Evolutionary conservation across 2,888 invertebrate genomes (phyloP).

Genomic region (Acanthosoma haemorrhoidale): DNA sequence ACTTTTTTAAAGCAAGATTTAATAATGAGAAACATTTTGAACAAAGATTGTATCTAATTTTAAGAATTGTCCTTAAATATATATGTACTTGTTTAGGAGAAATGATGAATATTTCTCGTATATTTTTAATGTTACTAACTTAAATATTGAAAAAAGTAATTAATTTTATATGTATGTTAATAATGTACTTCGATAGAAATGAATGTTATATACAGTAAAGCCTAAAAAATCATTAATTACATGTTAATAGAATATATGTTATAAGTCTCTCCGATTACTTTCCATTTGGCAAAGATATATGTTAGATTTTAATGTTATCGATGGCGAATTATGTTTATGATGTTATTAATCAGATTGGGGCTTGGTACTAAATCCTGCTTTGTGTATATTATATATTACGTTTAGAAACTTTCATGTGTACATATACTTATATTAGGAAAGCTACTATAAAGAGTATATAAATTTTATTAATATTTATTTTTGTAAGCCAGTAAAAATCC

Average conservation of each 20-base stretch:
- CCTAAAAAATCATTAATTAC: not conserved
- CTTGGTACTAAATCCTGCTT: not conserved
- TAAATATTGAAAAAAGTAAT: no score
- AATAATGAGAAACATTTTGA: no score
- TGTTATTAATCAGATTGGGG: not conserved
- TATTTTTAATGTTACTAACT: constrained; percentile 1
- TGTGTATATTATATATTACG: not conserved
- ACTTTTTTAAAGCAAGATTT: not conserved
- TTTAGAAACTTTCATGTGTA: not conserved
- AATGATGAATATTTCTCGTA: not conserved
- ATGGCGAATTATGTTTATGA: not conserved
- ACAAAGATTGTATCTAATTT: no score
- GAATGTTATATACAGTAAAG: not conserved
- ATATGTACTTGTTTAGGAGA: not conserved
- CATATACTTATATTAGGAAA: not conserved
- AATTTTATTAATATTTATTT: constrained; percentile 1
- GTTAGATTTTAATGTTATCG: not conserved
- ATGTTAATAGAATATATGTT: no score
- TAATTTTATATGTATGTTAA: no score
- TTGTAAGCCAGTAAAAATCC: not conserved
- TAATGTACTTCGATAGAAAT: no score
- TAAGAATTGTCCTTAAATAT: no score
- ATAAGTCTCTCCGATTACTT: no score
- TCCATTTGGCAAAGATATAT: not conserved
- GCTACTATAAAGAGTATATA: not conserved